Percentiles rank a stretch among this genome's conserved stretches.
Conservation (phyloP, 2,113 vertebrate genomes). For the Hippocampus guttulatus region DNA sequence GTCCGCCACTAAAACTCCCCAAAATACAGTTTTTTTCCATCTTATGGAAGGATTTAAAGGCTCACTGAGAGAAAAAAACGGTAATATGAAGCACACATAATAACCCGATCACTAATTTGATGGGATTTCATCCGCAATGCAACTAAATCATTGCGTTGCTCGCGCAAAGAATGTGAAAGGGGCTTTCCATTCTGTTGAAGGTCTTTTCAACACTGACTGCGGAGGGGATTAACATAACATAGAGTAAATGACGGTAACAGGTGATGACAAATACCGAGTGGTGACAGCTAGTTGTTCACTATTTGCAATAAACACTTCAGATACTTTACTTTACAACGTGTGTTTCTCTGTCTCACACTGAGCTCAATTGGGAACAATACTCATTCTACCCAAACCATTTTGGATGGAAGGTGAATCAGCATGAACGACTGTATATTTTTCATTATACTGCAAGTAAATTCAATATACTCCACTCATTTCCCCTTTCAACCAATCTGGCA, state of each 20-base stretch:
- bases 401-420: background rate
- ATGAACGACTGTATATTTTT: background rate
- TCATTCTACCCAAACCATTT: background rate
- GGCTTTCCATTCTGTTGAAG: constrained; percentile 42
- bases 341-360: constrained; percentile 11
- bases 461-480: no score
- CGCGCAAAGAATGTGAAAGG: constrained; percentile 15
- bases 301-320: constrained; percentile 23
- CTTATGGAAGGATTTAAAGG: no score
- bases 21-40: no score
- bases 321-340: background rate
- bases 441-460: background rate
- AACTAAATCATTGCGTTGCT: background rate
- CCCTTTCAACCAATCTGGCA: no score
- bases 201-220: constrained; percentile 19
- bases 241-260: constrained; percentile 10
- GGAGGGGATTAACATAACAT: constrained; percentile 12
- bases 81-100: no score
- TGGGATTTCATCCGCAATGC: background rate
- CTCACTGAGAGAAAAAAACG: no score
- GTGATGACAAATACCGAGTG: constrained; percentile 14
- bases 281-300: constrained; percentile 2
- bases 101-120: background rate
- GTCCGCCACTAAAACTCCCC: no score
- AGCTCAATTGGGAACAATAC: background rate